A percentile compares a stretch with the other conserved stretches of the same genome.
Evolutionary conservation across 1,140 invertebrate species (phyloP).

Genomic region (Lordiphosa clarofinis): DNA sequence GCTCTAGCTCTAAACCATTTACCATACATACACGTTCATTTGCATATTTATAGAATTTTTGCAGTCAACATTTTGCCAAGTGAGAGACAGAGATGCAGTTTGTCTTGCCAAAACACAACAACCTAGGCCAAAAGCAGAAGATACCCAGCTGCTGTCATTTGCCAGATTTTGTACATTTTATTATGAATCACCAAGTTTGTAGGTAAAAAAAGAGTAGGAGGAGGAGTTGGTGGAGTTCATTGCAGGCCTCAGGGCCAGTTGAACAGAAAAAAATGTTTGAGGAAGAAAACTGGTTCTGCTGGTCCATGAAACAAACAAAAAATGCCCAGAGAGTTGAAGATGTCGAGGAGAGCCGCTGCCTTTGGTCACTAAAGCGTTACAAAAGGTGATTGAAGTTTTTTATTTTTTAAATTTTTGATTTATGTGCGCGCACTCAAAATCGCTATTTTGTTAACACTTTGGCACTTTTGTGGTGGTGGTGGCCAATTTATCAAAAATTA

Average conservation of each 20-base stretch:
- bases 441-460: slow-evolving; percentile 46
- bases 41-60: slow-evolving; percentile 7
- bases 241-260: slow-evolving; percentile 7
- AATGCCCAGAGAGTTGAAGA: slow-evolving; percentile 5
- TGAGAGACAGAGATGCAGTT: slow-evolving; percentile 4
- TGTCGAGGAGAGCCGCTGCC: slow-evolving; percentile 17
- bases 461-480: slow-evolving; percentile 46
- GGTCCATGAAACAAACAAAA: slow-evolving; percentile 32
- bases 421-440: slow-evolving; percentile 28
- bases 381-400: slow-evolving; percentile 49
- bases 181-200: slow-evolving; percentile 6
- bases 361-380: slow-evolving; percentile 53
- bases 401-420: slow-evolving; percentile 44
- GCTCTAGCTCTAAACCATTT: background rate
- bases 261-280: slow-evolving; percentile 20
- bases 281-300: slow-evolving; percentile 52
- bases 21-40: too few species aligned
- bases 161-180: slow-evolving; percentile 6
- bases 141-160: background rate
- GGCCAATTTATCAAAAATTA: too few species aligned
- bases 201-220: too few species aligned
- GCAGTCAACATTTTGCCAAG: slow-evolving; percentile 4
- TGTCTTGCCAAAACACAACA: slow-evolving; percentile 2
- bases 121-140: too few species aligned
- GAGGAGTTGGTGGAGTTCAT: slow-evolving; percentile 3